These are phyloP conservation scores for Petrocephalus zakoni DNA, from an alignment of 2,113 vertebrate species.

Conservation along the genomic window DNA sequence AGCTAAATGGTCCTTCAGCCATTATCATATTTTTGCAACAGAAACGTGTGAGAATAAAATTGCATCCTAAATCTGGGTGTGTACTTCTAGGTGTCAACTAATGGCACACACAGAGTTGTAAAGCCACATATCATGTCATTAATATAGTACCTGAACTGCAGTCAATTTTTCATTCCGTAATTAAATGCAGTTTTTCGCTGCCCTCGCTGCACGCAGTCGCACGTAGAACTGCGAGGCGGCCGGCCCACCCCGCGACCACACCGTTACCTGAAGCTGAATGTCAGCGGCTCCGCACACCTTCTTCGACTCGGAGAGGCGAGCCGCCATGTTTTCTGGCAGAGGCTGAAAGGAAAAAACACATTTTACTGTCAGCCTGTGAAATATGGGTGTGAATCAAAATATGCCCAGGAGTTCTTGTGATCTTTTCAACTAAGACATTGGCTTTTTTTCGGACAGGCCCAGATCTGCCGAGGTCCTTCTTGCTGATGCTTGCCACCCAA, in stretches of 20 bases:
- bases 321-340: constrained; percentile 84
- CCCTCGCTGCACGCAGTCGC: background rate
- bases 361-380: background rate
- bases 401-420: background rate
- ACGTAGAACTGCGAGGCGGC: background rate
- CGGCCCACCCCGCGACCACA: background rate
- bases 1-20: background rate
- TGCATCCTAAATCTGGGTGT: background rate
- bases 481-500: background rate
- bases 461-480: background rate
- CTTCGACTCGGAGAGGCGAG: constrained; percentile 90
- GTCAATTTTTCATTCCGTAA: background rate
- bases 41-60: background rate
- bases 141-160: background rate
- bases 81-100: background rate
- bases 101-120: background rate
- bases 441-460: background rate
- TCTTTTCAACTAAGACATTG: background rate
- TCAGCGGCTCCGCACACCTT: constrained; percentile 92
- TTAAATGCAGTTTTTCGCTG: background rate
- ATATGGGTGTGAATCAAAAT: background rate
- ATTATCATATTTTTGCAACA: background rate
- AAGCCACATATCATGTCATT: background rate
- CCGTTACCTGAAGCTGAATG: constrained; percentile 86
- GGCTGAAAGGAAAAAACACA: constrained; percentile 54